Base-by-base conservation (phyloP, 2,888 invertebrate species). In the Lochmaea capreae region DNA sequence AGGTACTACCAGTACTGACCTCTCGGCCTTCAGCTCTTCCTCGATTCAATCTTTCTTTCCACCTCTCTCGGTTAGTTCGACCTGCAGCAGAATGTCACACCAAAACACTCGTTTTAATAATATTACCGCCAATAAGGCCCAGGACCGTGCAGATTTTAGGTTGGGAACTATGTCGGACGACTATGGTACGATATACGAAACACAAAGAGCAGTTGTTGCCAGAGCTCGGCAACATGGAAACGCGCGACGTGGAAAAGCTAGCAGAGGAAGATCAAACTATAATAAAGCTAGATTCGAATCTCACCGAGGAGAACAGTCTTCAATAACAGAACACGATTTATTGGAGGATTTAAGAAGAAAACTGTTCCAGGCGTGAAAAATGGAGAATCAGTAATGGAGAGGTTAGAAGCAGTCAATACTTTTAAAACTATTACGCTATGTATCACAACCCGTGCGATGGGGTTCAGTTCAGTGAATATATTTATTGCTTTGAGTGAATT, bases 321-420 rank as follows among this genome's bases (percentile, higher is more conserved):
- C 11, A 0, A 49, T 52, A 3, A 33, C 26, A 2, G 65, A 49
- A 52, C 3, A 22, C 14, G 65, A 65, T 49, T 22, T 65, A 26
- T 39, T 52, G 6, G 65, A 65, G 26, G 65, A 46, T 46, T 49
- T 65, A n/a, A 65, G 26, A 14, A 65, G 49, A 26, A 65, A 65
- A 11, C 26, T 65, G 10, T 65, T 12, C 65, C 65, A 11, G 65
- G 65, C 5, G 49, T 65, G 0, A 65, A 65, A 11, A 22, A 22
- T 16, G n/a, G n/a, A n/a, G 63, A 63, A 16, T 18, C 43, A 3
- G 43, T 26, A 1, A 49, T 49, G 49, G 49, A 65, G 14, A 49
- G 63, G n/a, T 12, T 58, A 1, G 58, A 58, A 12, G 58, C 58
- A 1, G 58, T 58, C 1, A 58, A 65, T 16, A 65, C 65, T 1